Base-by-base conservation (phyloP, 2,797 vertebrate genomes). In the Sebastes goodei region DNA sequence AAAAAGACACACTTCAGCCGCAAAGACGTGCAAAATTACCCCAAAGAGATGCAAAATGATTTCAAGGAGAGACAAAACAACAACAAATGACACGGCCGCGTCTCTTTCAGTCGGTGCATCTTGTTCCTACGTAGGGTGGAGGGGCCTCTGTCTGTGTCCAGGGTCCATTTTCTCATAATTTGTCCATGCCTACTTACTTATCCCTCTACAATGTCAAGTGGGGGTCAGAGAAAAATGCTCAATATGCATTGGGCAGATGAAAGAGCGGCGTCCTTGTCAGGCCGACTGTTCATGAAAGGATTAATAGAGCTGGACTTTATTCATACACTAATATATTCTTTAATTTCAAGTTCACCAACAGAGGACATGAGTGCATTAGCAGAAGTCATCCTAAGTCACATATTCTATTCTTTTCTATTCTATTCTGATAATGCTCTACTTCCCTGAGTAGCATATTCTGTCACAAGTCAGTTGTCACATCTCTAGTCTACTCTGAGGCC, bases 401-500 rank as follows among this genome's bases (percentile, higher is more conserved):
- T n/a, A 5, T 59, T 75, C 33, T 69, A 10, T 38, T 49, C 17
- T 49, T 20, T 49, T 66, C 8, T 71, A 17, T 55, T 67, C 35
- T 38, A 4, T 57, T 71, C 53, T 38, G 52, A 62, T 14, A 53
- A 55, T 60, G 63, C 74, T 80, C 68, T 69, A 7, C 35, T 81
- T 83, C 38, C 63, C 30, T 14, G 11, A 60, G 27, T 65, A 35
- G 60, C 55, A 80, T 2, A 57, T 78, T 65, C 81, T 72, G 74
- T 88, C 74, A 71, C 30, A 66, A 86, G 83, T 84, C 73, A 74
- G 68, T 71, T 57, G 59, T 80, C 78, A 73, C 80, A 56, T 75
- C 21, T 53, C 10, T 61, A 62, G 78, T 74, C 56, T 72, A n/a
- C 78, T 82, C 76, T 74, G 57, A 46, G 53, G 62, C 65, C 74